Evolutionary conservation across 2,113 vertebrate species (phyloP).

Genomic region (Monarcha castaneiventris): DNA sequence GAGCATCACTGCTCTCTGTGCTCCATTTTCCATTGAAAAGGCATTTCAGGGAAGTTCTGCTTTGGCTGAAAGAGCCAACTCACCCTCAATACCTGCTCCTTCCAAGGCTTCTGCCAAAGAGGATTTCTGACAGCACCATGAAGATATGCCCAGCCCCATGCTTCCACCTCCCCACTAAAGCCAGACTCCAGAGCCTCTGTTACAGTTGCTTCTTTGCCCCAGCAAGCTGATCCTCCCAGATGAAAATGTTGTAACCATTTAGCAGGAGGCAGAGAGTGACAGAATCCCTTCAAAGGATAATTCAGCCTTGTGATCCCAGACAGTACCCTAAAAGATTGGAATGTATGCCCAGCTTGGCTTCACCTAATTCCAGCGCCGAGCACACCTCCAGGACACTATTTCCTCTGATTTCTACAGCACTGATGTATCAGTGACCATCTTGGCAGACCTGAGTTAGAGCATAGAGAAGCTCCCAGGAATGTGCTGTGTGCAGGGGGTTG

Average conservation of each 20-base stretch:
- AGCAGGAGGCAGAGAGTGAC: not conserved
- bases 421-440: not conserved
- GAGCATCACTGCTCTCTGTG: not conserved
- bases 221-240: not conserved
- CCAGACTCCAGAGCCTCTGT: not conserved
- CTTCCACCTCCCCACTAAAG: not conserved
- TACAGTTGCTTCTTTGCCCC: not conserved
- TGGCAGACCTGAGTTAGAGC: not conserved
- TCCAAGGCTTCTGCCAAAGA: not conserved
- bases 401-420: not conserved
- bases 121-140: not conserved
- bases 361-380: not conserved
- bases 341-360: not conserved
- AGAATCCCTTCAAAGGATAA: not conserved
- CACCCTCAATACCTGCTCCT: not conserved
- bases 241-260: not conserved
- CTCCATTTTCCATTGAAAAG: not conserved
- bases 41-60: not conserved
- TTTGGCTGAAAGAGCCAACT: not conserved
- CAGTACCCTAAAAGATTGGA: not conserved
- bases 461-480: not conserved
- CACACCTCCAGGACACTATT: not conserved
- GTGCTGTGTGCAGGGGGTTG: accelerated
- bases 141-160: not conserved
- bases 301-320: not conserved